Base-by-base conservation (phyloP, 2,797 vertebrate species). In the Chaenodraco wilsoni region DNA sequence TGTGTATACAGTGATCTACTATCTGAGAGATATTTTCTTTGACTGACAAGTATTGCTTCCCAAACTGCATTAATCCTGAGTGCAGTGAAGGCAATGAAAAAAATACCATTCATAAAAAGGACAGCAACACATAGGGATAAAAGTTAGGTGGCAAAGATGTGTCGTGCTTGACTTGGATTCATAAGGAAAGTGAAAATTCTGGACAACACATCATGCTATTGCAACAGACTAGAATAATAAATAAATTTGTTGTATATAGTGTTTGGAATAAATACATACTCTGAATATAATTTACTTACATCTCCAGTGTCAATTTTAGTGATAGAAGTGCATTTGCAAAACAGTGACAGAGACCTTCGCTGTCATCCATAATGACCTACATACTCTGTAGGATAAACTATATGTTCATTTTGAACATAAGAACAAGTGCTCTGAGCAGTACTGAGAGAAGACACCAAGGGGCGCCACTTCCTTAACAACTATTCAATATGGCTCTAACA, bases 371-470 rank as follows among this genome's bases (percentile, higher is more conserved):
- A 69, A 65, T 12, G 57, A 11, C 40, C 5, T 40, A 21, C 51
- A 56, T 51, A 54, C 15, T 69, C 41, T 71, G 15, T n/a, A 40
- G 13, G n/a, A 31, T 44, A 9, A 63, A 51, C n/a, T 41, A 27
- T 31, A 57, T 63, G 33, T 46, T 41, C 7, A 23, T 3, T 49
- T 23, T 52, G 14, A 63, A 57, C 8, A 44, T 72, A 27, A 40
- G 13, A 31, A 17, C 27, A 67, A 58, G 27, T 57, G 48, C 50
- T 76, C 16, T 66, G 43, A 76, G 46, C 74, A 87, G 72, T 92
- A 89, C 90, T 72, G 73, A 63, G 31, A 79, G 19, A 80, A 50
- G 68, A 88, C 91, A 93, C 84, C 57, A 59, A 79, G 89, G 88
- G 92, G 87, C 83, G 83, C 92, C 84, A 91, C 74, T 71, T 66